Base-by-base conservation (phyloP, 2,113 vertebrate genomes). In the Neolamprologus longior region DNA sequence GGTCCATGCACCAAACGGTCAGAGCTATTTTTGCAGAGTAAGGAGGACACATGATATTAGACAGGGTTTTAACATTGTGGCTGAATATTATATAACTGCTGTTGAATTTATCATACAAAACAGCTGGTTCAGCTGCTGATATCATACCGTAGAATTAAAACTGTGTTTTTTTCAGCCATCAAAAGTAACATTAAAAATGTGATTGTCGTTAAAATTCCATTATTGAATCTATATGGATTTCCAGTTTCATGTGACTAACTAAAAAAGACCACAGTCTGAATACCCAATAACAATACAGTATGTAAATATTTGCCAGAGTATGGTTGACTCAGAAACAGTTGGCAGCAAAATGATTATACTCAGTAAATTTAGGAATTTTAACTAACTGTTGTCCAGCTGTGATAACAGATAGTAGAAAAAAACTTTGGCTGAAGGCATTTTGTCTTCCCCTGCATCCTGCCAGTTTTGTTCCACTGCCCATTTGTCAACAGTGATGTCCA, bases 401-500 rank as follows among this genome's bases (percentile, higher is more conserved):
- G 93, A 95, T 91, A 90, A 91, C 87, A 90, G 95, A 97, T 96
- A 95, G 96, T 94, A 88, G 89, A 93, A 94, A 95, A 66, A 90
- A 93, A 90, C 89, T 90, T 45, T 71, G 85, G 92, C 90, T 94
- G 93, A 92, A 96, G 95, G 96, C 94, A 97, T 98, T 97, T 96
- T 92, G 93, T 96, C 97, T 96, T 96, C 95, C 91, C 95, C 92
- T 95, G 94, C 93, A 94, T 95, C 94, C 93, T 96, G 97, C 96
- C 93, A 93, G 96, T 96, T 97, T 96, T 95, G 96, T 95, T 95
- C 96, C 96, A 82, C 92, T 96, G 94, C 95, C 96, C 95, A 95
- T 98, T 97, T 97, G 97, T 98, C 96, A 97, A 96, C 93, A 96
- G 96, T 97, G 96, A 97, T 93, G 94, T 96, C 97, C 97, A 95